These are phyloP conservation scores for Synanthedon vespiformis DNA, from an alignment of 2,888 invertebrate species.

Conservation along the genomic window DNA sequence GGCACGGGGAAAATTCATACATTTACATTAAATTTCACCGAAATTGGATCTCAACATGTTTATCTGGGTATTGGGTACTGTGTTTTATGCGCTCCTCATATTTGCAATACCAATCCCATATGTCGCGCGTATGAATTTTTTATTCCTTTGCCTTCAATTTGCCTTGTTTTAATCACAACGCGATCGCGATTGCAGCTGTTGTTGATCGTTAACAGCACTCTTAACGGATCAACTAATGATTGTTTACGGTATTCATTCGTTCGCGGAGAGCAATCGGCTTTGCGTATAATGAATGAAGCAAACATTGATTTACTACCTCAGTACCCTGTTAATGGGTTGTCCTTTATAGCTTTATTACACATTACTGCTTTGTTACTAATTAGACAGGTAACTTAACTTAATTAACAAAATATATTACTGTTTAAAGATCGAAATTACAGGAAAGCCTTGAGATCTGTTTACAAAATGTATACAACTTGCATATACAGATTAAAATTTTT, in stretches of 20 bases:
- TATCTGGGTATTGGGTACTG: constrained; percentile 24
- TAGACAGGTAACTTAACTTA: constrained; percentile 9
- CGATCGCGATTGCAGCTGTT: constrained; percentile 25
- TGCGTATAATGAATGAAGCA: constrained; percentile 52
- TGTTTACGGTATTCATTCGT: constrained; percentile 41
- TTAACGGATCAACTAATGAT: constrained; percentile 51
- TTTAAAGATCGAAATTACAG: too few relatives aligned
- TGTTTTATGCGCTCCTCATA: constrained; percentile 50
- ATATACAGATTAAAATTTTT: too few relatives aligned
- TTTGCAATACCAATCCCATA: constrained; percentile 60
- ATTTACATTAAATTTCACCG: constrained; percentile 67
- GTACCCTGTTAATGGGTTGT: constrained; percentile 48
- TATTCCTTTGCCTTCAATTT: constrained; percentile 14
- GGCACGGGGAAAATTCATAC: constrained; percentile 65
- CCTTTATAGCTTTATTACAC: constrained; percentile 48
- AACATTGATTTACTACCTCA: constrained; percentile 61
- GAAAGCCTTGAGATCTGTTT: too few relatives aligned
- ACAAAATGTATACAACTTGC: too few relatives aligned
- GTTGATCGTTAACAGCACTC: constrained; percentile 29
- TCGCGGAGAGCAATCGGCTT: constrained; percentile 36
- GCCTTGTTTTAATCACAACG: constrained; percentile 37
- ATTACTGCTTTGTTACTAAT: constrained; percentile 25
- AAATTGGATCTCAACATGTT: constrained; percentile 58
- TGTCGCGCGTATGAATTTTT: constrained; percentile 26
- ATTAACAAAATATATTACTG: too few relatives aligned